Evolutionary conservation across 2,888 invertebrate genomes (phyloP).

Genomic region (Lasioglossum malachurum): DNA sequence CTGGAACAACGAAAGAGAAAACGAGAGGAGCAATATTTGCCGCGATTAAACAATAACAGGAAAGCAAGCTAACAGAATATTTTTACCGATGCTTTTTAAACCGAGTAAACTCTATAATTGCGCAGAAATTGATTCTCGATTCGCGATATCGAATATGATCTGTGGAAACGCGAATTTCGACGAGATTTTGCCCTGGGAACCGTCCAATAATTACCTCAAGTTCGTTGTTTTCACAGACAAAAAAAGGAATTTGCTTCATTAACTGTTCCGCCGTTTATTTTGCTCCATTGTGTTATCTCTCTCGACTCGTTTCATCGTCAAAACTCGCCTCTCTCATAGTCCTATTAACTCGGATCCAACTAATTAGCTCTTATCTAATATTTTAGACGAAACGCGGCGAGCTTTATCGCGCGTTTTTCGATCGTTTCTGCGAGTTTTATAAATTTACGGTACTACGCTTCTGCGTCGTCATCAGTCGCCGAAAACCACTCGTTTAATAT

Average conservation of each 20-base stretch:
- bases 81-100: not conserved
- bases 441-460: not conserved
- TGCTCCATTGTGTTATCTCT: not conserved
- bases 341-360: not conserved
- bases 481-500: slow-evolving; percentile 3
- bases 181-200: not conserved
- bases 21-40: not conserved
- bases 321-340: not conserved
- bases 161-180: not conserved
- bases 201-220: not conserved
- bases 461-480: not conserved
- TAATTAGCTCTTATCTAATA: not conserved
- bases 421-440: not conserved
- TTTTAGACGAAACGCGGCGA: not conserved
- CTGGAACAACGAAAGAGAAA: not conserved
- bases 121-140: not conserved
- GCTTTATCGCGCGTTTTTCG: not conserved
- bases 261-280: not conserved
- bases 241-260: slow-evolving; percentile 3
- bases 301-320: not conserved
- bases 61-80: not conserved
- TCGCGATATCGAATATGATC: not conserved
- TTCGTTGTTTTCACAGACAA: not conserved
- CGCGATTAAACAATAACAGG: not conserved
- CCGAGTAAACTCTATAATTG: not conserved